Conservation (phyloP, 2,888 invertebrate genomes). For the Barypeithes pellucidus region DNA sequence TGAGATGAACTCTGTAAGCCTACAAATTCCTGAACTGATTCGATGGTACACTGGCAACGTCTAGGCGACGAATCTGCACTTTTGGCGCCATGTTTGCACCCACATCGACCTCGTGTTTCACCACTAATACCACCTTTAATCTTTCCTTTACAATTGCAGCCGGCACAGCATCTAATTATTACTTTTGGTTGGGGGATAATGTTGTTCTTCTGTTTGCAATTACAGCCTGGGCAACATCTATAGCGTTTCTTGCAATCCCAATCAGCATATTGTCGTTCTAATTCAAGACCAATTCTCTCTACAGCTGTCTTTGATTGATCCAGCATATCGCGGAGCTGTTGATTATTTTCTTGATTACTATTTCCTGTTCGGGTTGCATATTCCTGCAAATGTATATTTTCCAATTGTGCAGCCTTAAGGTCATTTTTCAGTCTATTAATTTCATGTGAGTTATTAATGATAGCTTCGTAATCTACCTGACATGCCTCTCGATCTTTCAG, state of each 20-base stretch:
- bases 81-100: neutral
- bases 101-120: neutral
- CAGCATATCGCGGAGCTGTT: constrained; percentile 63
- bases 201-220: constrained; percentile 38
- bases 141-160: constrained; percentile 46
- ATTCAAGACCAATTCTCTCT: constrained; percentile 63
- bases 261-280: constrained; percentile 61
- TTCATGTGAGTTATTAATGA: constrained; percentile 46
- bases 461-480: constrained; percentile 3
- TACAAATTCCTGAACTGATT: neutral
- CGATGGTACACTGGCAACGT: neutral
- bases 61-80: constrained; percentile 29
- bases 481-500: constrained; percentile 55
- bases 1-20: neutral
- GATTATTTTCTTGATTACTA: constrained; percentile 59
- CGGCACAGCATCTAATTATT: constrained; percentile 43
- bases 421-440: constrained; percentile 53
- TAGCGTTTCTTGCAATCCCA: constrained; percentile 57
- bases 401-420: constrained; percentile 37
- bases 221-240: constrained; percentile 52
- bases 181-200: constrained; percentile 33
- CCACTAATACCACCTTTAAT: neutral
- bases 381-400: constrained; percentile 51
- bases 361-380: constrained; percentile 42
- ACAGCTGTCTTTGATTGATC: constrained; percentile 65